These are phyloP conservation scores for Gonatopus flavifemur DNA, from an alignment of 1,140 invertebrate species.

Conservation along the genomic window DNA sequence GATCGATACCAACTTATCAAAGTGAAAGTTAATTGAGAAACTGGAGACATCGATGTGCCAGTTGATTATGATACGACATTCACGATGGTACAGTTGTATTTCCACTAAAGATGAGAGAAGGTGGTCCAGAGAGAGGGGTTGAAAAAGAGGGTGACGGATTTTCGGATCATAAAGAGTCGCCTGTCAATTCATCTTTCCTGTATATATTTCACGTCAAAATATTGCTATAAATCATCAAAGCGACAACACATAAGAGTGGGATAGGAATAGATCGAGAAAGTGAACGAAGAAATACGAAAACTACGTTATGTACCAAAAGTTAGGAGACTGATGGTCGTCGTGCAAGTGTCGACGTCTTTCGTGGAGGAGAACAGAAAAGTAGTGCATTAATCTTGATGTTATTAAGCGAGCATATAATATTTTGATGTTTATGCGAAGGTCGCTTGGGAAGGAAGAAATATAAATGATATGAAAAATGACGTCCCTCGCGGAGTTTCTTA, in stretches of 20 bases:
- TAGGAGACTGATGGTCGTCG: constrained; percentile 25
- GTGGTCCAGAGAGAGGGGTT: constrained; percentile 10
- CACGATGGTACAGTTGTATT: too few relatives aligned
- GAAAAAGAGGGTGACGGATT: constrained; percentile 46
- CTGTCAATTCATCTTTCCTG: constrained; percentile 57
- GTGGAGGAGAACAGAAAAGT: constrained; percentile 40
- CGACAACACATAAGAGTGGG: constrained; percentile 37
- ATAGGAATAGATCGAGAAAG: constrained; percentile 15
- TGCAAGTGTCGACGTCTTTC: constrained; percentile 29
- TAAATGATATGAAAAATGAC: constrained; percentile 2
- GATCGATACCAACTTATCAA: too few relatives aligned
- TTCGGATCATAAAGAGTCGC: constrained; percentile 50
- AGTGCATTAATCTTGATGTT: constrained; percentile 51
- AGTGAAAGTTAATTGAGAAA: too few relatives aligned
- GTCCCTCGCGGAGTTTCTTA: not conserved
- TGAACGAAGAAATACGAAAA: not conserved
- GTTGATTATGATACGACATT: too few relatives aligned
- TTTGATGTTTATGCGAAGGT: constrained; percentile 22
- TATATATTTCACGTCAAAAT: constrained; percentile 57
- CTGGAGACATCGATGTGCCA: too few relatives aligned
- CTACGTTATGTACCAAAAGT: constrained; percentile 22
- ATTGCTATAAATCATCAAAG: constrained; percentile 56
- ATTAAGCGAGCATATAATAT: not conserved
- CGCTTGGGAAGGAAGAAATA: not conserved
- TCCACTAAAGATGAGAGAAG: too few relatives aligned